These are phyloP conservation scores for Nymphalis urticae DNA, from an alignment of 2,888 invertebrate genomes.

Conservation along the genomic window DNA sequence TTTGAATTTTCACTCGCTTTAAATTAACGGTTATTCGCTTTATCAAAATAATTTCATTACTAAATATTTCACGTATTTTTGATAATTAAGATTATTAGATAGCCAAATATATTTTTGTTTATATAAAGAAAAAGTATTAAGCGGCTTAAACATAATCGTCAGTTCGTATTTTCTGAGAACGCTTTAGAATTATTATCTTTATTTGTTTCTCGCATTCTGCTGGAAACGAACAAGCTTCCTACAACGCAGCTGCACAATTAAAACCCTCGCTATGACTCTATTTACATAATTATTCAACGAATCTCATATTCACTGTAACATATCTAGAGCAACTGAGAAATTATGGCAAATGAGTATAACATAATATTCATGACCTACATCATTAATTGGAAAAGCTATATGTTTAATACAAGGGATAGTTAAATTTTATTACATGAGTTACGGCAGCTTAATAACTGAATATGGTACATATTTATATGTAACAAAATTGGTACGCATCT, in stretches of 20 bases:
- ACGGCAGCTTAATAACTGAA: too few species aligned
- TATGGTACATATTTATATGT: too few species aligned
- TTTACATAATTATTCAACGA: conserved; percentile 33
- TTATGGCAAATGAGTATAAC: conserved; percentile 17
- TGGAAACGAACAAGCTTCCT: conserved; percentile 31
- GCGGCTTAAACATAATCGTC: conserved; percentile 19
- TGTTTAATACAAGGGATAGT: too few species aligned
- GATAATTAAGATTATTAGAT: too few species aligned
- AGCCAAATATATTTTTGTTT: not conserved
- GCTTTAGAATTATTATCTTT: conserved; percentile 31
- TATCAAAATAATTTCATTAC: not conserved
- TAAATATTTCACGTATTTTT: not conserved
- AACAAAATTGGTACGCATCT: too few species aligned
- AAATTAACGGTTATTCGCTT: too few species aligned
- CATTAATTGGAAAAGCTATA: too few species aligned
- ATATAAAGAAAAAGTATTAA: conserved; percentile 12
- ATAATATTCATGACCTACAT: not conserved
- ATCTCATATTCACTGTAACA: conserved; percentile 29
- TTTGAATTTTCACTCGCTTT: too few species aligned
- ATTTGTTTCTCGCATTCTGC: conserved; percentile 29
- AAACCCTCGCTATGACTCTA: conserved; percentile 32
- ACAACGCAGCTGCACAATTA: conserved; percentile 34
- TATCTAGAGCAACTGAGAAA: conserved; percentile 13
- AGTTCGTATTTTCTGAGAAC: conserved; percentile 25
- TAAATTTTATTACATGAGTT: too few species aligned